These are phyloP conservation scores for Xiphias gladius DNA, from an alignment of 2,113 vertebrate genomes.

Conservation along the genomic window DNA sequence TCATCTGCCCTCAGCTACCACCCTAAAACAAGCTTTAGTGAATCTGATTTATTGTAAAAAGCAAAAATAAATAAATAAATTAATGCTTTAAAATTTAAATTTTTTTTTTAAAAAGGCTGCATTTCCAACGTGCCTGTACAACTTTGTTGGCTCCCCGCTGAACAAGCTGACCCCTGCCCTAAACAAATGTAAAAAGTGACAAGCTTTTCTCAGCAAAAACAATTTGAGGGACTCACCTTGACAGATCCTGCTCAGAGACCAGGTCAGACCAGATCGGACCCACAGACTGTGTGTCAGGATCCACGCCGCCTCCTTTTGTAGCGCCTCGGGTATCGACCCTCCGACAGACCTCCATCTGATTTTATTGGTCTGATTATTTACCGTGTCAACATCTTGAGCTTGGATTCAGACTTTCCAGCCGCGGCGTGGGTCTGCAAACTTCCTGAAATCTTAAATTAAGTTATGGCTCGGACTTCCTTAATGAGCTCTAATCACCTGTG, in stretches of 20 bases:
- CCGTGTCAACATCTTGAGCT: constrained; percentile 55
- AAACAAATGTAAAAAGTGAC: too few relatives aligned
- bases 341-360: not conserved
- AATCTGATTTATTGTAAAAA: too few relatives aligned
- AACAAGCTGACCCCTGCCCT: too few relatives aligned
- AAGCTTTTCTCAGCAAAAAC: not conserved
- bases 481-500: constrained; percentile 65
- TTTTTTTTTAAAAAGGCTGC: too few relatives aligned
- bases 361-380: constrained; percentile 81
- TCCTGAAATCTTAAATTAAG: constrained; percentile 66
- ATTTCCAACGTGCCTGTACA: too few relatives aligned
- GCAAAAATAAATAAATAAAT: too few relatives aligned
- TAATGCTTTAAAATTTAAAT: too few relatives aligned
- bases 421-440: constrained; percentile 42
- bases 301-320: constrained; percentile 52
- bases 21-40: too few relatives aligned
- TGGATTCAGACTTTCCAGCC: constrained; percentile 50
- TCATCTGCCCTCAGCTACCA: too few relatives aligned
- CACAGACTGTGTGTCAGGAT: constrained; percentile 26
- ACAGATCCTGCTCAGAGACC: constrained; percentile 24
- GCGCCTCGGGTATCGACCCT: constrained; percentile 45
- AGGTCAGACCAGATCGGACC: constrained; percentile 31
- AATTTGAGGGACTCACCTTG: constrained; percentile 55
- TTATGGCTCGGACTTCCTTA: constrained; percentile 72
- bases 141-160: too few relatives aligned